Conservation (phyloP, 2,113 vertebrate genomes). For the Sinocyclocheilus anophthalmus region DNA sequence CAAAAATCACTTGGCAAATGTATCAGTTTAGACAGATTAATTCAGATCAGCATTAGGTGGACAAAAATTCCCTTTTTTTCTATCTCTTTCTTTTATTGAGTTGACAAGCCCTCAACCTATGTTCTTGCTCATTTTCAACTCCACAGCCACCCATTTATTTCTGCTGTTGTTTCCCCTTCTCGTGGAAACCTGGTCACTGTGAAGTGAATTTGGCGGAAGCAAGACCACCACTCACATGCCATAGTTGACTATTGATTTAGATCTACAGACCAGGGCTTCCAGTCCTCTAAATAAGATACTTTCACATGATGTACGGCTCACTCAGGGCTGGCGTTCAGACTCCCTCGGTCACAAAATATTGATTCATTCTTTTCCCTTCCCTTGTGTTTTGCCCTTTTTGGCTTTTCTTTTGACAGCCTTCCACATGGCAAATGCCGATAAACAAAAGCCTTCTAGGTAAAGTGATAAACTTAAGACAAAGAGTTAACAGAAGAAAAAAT, state of each 20-base stretch:
- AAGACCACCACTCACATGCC: not conserved
- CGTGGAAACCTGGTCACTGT: not conserved
- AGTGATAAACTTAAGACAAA: constrained; percentile 49
- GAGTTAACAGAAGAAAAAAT: not conserved
- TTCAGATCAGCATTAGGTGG: not conserved
- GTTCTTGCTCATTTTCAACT: not conserved
- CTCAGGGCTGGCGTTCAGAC: constrained; percentile 68
- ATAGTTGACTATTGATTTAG: constrained; percentile 64
- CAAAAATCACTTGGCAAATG: not conserved
- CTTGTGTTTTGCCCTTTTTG: constrained; percentile 63
- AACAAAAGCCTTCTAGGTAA: constrained; percentile 59
- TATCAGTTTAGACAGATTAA: not conserved
- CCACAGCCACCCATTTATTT: not conserved
- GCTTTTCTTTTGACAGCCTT: constrained; percentile 35
- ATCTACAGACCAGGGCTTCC: constrained; percentile 56
- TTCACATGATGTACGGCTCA: constrained; percentile 66
- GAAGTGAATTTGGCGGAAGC: not conserved
- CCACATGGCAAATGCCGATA: constrained; percentile 64
- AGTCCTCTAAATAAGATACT: constrained; percentile 64
- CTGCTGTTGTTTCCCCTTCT: not conserved
- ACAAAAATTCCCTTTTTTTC: not conserved
- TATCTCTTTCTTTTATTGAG: not conserved
- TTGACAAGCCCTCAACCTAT: not conserved
- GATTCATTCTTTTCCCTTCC: constrained; percentile 61
- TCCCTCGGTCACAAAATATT: constrained; percentile 68